Conservation (phyloP, 2,113 vertebrate genomes). For the Mionectes macconnelli region DNA sequence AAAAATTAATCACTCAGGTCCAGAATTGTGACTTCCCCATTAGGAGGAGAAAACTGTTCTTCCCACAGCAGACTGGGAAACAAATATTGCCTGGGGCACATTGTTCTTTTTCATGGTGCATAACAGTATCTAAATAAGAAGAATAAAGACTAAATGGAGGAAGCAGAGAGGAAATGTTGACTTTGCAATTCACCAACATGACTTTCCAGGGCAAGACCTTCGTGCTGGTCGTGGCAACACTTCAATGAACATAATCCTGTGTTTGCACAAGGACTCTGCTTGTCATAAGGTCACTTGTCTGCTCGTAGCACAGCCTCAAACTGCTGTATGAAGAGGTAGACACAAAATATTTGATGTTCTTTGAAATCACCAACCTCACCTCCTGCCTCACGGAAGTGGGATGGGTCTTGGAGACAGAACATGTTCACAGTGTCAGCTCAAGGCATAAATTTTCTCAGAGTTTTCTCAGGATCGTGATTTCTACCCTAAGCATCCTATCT, state of each 20-base stretch:
- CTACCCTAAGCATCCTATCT: not conserved
- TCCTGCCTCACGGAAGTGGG: not conserved
- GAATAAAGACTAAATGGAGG: not conserved
- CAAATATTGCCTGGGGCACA: not conserved
- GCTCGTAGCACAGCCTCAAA: not conserved
- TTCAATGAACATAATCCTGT: not conserved
- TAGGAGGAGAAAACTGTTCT: not conserved
- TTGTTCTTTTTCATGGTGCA: not conserved
- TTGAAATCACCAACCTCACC: not conserved
- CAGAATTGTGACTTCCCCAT: not conserved
- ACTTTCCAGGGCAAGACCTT: not conserved
- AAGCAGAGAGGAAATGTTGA: not conserved
- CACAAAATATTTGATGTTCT: not conserved
- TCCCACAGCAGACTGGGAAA: not conserved
- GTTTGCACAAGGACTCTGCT: not conserved
- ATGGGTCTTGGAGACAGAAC: not conserved
- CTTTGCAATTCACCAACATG: accelerated
- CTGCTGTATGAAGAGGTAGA: not conserved
- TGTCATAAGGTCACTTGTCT: not conserved
- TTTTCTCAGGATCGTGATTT: not conserved
- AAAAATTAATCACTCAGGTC: not conserved
- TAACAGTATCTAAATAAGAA: not conserved
- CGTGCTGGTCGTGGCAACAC: not conserved
- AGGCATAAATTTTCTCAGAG: not conserved
- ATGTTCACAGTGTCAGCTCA: not conserved